Conservation (phyloP, 2,113 vertebrate species). For the Candoia aspera region DNA sequence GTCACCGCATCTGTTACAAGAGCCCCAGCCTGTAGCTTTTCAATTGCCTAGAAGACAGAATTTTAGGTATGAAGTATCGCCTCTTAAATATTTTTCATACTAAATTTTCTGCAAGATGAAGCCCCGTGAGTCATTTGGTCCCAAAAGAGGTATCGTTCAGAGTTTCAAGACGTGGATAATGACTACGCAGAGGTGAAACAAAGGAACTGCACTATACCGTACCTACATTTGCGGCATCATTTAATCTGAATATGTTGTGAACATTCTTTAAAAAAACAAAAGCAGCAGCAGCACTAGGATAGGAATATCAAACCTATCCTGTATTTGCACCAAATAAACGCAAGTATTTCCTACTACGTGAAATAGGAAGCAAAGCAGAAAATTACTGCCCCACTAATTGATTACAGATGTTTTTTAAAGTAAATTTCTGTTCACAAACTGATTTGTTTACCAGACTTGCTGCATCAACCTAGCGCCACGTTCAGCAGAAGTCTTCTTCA, state of each 20-base stretch:
- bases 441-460: not conserved
- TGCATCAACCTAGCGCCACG: not conserved
- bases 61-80: constrained; percentile 40
- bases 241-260: not conserved
- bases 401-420: not conserved
- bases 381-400: not conserved
- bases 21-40: constrained; percentile 92
- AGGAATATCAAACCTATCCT: not conserved
- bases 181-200: not conserved
- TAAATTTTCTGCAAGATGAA: not conserved
- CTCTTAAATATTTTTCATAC: not conserved
- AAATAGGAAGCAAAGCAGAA: not conserved
- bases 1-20: constrained; percentile 94
- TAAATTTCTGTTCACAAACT: constrained; percentile 7
- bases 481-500: not conserved
- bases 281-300: not conserved
- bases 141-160: not conserved
- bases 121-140: not conserved
- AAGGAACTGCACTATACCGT: not conserved
- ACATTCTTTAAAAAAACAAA: not conserved
- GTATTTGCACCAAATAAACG: not conserved
- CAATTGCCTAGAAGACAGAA: constrained; percentile 87
- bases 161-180: not conserved
- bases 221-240: not conserved
- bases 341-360: not conserved